Base-by-base conservation (phyloP, 2,888 invertebrate genomes). In the Argyresthia goedartella region DNA sequence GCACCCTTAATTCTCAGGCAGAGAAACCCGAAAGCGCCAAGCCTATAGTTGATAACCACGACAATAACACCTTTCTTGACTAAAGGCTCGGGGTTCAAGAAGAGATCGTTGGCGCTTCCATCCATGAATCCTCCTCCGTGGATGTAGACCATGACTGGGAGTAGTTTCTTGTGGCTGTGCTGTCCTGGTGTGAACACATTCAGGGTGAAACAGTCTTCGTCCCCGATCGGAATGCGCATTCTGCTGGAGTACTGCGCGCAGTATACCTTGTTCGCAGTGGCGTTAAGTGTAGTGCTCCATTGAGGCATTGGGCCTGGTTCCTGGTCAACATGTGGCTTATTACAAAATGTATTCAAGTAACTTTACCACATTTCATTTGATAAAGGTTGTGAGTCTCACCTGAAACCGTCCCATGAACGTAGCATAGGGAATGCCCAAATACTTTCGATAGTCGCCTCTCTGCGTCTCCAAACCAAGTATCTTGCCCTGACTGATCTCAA, bases 11-110 rank as follows among this genome's bases (percentile, higher is more conserved):
- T 53, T 49, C 52, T 53, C 13, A 59, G 52, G 34, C 59, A 59
- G 9, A 59, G 55, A 34, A 59, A 59, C 34, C 59, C 59, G 39
- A 59, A 59, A 8, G 59, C 55, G 9, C 57, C 59, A 13, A 57
- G 15, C 1, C 59, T 50, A 42, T 59, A 59, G 52, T 59, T 59
- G 15, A 57, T 48, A 11, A 54, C 56, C 8, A 59, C 55, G n/a
- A 59, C 56, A 9, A 59, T 55, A 10, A 57, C 56, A 4, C 54
- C 55, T 46, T 59, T 59, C 33, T 50, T 48, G 9, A 57, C 55
- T 11, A 59, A 47, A 6, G 52, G 53, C 39, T 51, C 52, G 1
- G 59, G 59, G 39, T 59, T 55, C 35, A 53, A 56, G 13, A 59
- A 25, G 34, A 54, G 49, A 8, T 55, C 36, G 43, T 52, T 55